A percentile compares a stretch with the other conserved stretches of the same genome.
phyloP scores from a whole-genome alignment of 2,888 invertebrate species.

The Odontomyia ornata region DNA sequence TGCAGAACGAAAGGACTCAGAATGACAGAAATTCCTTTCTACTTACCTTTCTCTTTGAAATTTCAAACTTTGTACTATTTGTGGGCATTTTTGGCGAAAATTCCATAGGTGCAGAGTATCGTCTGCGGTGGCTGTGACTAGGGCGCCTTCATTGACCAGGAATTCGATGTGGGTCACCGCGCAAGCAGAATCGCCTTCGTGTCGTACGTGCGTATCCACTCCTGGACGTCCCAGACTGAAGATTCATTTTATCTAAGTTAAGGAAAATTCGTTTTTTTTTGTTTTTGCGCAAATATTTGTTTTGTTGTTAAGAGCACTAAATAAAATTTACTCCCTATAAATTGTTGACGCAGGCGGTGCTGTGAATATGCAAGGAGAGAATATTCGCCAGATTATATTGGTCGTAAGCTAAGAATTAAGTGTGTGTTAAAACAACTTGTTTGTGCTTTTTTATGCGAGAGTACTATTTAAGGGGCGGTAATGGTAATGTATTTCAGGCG shows the following conservation, averaged over 20 bases:
- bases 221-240: conserved; percentile 94
- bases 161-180: conserved; percentile 90
- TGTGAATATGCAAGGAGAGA: no score
- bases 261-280: conserved; percentile 52
- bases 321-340: no score
- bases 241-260: conserved; percentile 54
- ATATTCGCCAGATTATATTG: no score
- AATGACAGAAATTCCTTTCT: conserved; percentile 21
- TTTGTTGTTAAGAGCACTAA: no score
- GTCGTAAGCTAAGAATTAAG: no score
- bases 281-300: no score
- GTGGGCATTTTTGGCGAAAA: conserved; percentile 92
- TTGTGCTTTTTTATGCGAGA: no score
- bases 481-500: no score
- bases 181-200: conserved; percentile 71
- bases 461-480: no score
- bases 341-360: no score
- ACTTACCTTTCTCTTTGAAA: conserved; percentile 94
- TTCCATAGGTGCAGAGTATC: conserved; percentile 98
- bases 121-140: conserved; percentile 95
- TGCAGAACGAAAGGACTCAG: no score
- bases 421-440: no score
- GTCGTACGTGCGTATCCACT: conserved; percentile 93
- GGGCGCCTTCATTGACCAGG: conserved; percentile 95
- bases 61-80: conserved; percentile 95